phyloP scores from a whole-genome alignment of 1,140 invertebrate genomes.

The Drosophila micromelanica region DNA sequence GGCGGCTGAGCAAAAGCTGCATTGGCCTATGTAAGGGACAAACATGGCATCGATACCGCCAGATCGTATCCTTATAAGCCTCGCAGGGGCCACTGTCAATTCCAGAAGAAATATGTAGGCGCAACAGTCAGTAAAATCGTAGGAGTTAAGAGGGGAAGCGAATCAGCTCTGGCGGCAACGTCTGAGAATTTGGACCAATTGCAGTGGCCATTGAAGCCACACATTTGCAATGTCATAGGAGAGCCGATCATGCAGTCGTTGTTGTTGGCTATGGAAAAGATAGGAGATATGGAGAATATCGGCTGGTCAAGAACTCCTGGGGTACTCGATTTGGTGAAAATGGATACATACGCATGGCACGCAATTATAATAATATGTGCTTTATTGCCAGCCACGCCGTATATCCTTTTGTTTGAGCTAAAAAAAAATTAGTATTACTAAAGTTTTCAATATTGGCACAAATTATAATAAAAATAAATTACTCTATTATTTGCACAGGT shows the following conservation, averaged over 20 bases:
- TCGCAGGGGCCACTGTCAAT: conserved; percentile 70
- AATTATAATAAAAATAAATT: no score
- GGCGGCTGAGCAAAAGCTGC: conserved; percentile 90
- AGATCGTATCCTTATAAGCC: conserved; percentile 89
- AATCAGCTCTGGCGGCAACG: conserved; percentile 87
- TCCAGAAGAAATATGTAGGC: not conserved
- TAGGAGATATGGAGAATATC: conserved; percentile 85
- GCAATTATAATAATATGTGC: conserved; percentile 87
- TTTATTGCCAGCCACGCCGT: conserved; percentile 66
- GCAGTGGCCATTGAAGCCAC: conserved; percentile 89
- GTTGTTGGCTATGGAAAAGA: conserved; percentile 91
- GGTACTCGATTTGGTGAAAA: conserved; percentile 85
- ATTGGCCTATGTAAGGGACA: conserved; percentile 91
- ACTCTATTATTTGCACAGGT: conserved; percentile 1
- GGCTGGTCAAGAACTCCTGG: conserved; percentile 88
- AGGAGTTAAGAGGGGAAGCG: conserved; percentile 87
- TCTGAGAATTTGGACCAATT: conserved; percentile 90
- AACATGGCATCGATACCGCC: conserved; percentile 89
- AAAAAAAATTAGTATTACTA: no score
- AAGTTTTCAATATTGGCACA: no score
- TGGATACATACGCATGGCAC: conserved; percentile 87
- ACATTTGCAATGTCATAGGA: conserved; percentile 90
- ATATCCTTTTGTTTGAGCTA: conserved; percentile 18
- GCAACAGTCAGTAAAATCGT: conserved; percentile 62
- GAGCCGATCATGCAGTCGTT: conserved; percentile 85